phyloP scores from a whole-genome alignment of 2,113 vertebrate genomes.

The Cyprinodon brontotheroides region DNA sequence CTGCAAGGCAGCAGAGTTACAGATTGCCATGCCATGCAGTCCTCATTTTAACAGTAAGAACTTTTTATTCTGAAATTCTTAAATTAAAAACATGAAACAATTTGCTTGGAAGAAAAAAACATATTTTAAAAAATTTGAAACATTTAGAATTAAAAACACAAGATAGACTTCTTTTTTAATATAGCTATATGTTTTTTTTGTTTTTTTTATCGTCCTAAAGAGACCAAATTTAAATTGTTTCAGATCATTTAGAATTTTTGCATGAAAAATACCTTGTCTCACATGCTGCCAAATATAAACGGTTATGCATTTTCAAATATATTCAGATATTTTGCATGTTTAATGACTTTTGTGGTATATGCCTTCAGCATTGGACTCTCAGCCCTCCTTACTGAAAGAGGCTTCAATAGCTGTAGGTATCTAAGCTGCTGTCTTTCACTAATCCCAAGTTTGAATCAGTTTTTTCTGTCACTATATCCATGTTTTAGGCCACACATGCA shows the following conservation, averaged over 20 bases:
- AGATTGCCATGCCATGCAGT: too few relatives aligned
- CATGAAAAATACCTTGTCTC: not conserved
- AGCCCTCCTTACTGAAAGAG: not conserved
- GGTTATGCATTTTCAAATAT: not conserved
- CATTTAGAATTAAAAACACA: too few relatives aligned
- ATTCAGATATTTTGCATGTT: too few relatives aligned
- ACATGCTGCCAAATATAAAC: not conserved
- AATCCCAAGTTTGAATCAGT: not conserved
- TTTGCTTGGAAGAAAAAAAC: not conserved
- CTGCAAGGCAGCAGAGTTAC: too few relatives aligned
- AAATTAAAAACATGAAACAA: not conserved
- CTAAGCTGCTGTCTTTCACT: constrained; percentile 7
- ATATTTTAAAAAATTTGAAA: too few relatives aligned
- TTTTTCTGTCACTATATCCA: constrained; percentile 20
- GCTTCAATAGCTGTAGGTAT: constrained; percentile 45
- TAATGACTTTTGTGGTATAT: too few relatives aligned
- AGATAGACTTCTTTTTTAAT: too few relatives aligned
- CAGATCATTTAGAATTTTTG: not conserved
- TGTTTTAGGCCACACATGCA: not conserved
- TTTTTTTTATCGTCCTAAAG: not conserved
- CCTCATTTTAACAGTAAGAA: not conserved
- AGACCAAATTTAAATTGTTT: not conserved
- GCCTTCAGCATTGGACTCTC: not conserved
- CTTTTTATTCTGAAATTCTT: not conserved
- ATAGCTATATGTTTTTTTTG: too few relatives aligned